Conservation (phyloP, 2,797 vertebrate genomes). For the Triplophysa bombifrons region DNA sequence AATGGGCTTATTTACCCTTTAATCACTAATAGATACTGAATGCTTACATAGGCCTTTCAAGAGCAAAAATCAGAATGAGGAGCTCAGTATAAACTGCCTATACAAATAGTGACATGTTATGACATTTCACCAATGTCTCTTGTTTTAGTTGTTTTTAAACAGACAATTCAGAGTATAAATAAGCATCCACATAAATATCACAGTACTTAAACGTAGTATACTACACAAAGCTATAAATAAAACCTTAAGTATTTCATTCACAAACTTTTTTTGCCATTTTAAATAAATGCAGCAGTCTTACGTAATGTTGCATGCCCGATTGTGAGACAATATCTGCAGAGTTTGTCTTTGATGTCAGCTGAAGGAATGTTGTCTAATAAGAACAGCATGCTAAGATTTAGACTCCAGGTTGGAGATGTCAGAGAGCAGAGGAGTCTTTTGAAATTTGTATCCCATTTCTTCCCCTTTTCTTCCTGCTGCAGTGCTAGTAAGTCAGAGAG, state of each 20-base stretch:
- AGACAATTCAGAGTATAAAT: background rate
- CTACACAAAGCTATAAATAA: background rate
- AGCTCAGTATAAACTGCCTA: background rate
- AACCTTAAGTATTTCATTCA: conserved; percentile 11
- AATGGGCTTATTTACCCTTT: too few relatives aligned
- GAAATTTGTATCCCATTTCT: conserved; percentile 53
- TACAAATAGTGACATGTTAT: background rate
- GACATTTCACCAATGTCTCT: background rate
- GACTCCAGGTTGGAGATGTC: conserved; percentile 65
- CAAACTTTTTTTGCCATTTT: conserved; percentile 26
- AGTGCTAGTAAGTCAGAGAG: conserved; percentile 10
- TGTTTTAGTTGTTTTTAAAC: conserved; percentile 9
- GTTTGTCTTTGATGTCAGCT: conserved; percentile 64
- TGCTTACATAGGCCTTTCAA: too few relatives aligned
- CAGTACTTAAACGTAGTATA: background rate
- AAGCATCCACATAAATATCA: background rate
- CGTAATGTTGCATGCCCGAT: conserved; percentile 40
- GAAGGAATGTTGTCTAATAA: conserved; percentile 68
- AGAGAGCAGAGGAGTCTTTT: conserved; percentile 59
- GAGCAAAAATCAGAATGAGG: too few relatives aligned
- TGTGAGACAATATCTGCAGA: conserved; percentile 59
- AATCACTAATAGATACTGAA: too few relatives aligned
- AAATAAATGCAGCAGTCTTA: conserved; percentile 50
- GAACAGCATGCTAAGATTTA: conserved; percentile 66
- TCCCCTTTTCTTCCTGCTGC: conserved; percentile 20